Conservation (phyloP, 2,888 invertebrate species). For the Sminthurinus aureus region DNA sequence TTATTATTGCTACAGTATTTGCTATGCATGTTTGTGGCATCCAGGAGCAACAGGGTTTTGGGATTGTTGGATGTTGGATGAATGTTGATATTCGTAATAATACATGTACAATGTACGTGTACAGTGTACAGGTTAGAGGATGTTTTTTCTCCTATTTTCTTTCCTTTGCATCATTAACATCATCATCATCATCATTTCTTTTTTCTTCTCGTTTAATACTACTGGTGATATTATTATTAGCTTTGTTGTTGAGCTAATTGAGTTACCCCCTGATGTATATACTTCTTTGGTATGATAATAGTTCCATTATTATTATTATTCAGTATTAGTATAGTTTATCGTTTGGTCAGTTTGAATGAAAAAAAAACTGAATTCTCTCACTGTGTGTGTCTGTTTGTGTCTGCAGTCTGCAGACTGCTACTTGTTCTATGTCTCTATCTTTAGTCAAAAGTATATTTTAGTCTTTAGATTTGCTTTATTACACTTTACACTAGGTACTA, state of each 20-base stretch:
- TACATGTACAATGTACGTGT: too few species aligned
- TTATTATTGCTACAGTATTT: too few species aligned
- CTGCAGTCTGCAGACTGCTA: too few species aligned
- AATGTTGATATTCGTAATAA: too few species aligned
- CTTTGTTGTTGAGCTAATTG: background rate
- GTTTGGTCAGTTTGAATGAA: background rate
- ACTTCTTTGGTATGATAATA: conserved; percentile 10
- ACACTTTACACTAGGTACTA: background rate
- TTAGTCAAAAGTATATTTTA: background rate
- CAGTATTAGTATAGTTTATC: background rate
- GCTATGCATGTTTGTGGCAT: too few species aligned
- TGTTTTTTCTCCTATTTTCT: too few species aligned
- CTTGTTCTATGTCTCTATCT: background rate
- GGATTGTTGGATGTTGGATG: too few species aligned
- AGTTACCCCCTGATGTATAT: conserved; percentile 5
- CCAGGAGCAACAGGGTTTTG: too few species aligned
- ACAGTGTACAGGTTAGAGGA: too few species aligned
- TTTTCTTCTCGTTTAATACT: background rate
- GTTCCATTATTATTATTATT: background rate
- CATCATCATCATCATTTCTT: too few species aligned
- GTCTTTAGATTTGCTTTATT: background rate
- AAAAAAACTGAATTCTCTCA: background rate
- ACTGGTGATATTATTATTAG: background rate
- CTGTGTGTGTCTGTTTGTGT: background rate
- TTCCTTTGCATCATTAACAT: background rate